Evolutionary conservation across 2,888 invertebrate species (phyloP).

Genomic region (Lysandra bellargus): DNA sequence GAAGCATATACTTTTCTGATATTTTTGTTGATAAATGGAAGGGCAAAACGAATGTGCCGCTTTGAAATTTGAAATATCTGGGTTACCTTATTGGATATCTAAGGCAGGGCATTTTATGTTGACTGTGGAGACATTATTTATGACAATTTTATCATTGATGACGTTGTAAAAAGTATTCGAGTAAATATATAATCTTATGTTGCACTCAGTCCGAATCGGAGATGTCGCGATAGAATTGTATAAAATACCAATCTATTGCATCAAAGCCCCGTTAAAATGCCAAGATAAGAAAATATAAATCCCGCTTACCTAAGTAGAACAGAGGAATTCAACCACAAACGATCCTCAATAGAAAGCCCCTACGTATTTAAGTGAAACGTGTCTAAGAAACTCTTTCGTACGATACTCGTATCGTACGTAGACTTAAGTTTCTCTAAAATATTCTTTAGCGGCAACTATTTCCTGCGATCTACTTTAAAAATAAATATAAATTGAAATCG

Average conservation of each 20-base stretch:
- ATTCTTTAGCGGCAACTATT: constrained; percentile 44
- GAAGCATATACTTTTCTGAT: background rate
- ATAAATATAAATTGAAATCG: constrained; percentile 43
- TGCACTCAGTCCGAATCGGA: background rate
- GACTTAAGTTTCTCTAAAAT: constrained; percentile 44
- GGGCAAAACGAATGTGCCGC: background rate
- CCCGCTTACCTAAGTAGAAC: constrained; percentile 36
- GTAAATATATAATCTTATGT: background rate
- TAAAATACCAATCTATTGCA: constrained; percentile 31
- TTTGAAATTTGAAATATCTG: constrained; percentile 4
- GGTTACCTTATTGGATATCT: constrained; percentile 6
- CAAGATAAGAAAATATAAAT: constrained; percentile 37
- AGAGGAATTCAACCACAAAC: constrained; percentile 38
- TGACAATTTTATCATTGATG: background rate
- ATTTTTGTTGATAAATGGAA: background rate
- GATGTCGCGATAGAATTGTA: constrained; percentile 22
- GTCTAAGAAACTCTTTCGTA: constrained; percentile 41
- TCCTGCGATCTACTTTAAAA: constrained; percentile 42
- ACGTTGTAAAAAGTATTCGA: background rate
- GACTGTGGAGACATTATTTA: constrained; percentile 13
- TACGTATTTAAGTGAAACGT: constrained; percentile 43
- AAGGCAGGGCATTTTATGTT: background rate
- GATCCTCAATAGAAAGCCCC: constrained; percentile 39
- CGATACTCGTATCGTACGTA: constrained; percentile 40
- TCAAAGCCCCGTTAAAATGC: constrained; percentile 34